A percentile compares a stretch with the other conserved stretches of the same genome.
phyloP scores from a whole-genome alignment of 2,113 vertebrate species.

The Lasiurus borealis region DNA sequence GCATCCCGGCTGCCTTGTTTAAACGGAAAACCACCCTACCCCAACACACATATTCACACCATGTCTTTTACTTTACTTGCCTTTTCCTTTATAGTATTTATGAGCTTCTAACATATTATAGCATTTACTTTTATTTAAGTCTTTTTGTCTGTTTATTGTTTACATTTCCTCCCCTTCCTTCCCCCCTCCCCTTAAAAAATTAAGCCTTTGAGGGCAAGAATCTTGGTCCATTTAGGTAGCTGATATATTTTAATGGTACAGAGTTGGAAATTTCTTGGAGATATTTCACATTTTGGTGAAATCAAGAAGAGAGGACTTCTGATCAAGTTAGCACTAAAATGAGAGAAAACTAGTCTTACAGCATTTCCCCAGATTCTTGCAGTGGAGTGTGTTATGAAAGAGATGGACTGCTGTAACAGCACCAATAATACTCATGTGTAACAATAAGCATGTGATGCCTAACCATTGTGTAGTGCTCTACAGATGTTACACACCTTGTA shows the following conservation, averaged over 20 bases:
- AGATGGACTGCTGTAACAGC: too few relatives aligned
- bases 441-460: not conserved
- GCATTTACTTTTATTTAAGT: not conserved
- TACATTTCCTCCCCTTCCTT: not conserved
- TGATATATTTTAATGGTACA: not conserved
- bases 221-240: not conserved
- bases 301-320: not conserved
- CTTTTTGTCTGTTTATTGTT: not conserved
- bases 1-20: not conserved
- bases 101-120: not conserved
- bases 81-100: not conserved
- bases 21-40: not conserved
- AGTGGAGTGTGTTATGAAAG: not conserved
- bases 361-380: not conserved
- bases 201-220: not conserved
- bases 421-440: rapidly evolving
- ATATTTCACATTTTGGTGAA: not conserved
- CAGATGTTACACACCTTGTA: rapidly evolving
- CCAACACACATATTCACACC: not conserved
- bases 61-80: not conserved
- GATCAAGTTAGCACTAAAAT: not conserved
- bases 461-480: not conserved
- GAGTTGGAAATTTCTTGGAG: not conserved
- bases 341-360: not conserved
- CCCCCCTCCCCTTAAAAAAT: not conserved